Evolutionary conservation across 2,797 vertebrate species (phyloP), one percentile per base, ranked within the genome.

Genomic region (Clarias laeviceps): DNA sequence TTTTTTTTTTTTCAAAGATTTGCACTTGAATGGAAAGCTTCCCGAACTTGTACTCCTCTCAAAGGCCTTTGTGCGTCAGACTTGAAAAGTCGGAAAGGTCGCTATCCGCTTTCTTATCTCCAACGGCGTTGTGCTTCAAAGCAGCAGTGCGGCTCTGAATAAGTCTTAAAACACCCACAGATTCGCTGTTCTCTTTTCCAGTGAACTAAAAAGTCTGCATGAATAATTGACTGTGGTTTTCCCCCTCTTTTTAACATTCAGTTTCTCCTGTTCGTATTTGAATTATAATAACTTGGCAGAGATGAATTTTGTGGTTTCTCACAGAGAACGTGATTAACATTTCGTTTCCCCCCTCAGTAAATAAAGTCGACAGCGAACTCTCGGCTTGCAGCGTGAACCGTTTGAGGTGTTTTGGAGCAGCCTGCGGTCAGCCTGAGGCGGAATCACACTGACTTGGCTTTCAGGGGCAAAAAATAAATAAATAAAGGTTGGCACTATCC

Each of bases 41-140:
- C 32, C 5, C 24, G 66, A 56, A 72, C 29, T 40, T 57, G 61
- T 77, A 14, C 69, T 85, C 54, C 5, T 29, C 37, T 29, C n/a
- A 56, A 37, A 83, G 50, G 27, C 77, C 34, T 79, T 50, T 70
- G 54, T 62, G 9, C 34, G 4, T 45, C 74, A 73, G 82, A 79
- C 76, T 73, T 69, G 50, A 85, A 14, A 15, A 83, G 68, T 82
- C 62, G n/a, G 73, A 81, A 64, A 80, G 69, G 69, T 80, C 81
- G 59, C 59, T 73, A 37, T 84, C 20, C 73, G 66, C 80, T 40
- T 62, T 74, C 66, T 89, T 56, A 80, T 86, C 73, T 87, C 88
- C 37, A 32, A 83, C 69, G 45, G 54, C 32, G 82, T 40, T 77
- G 59, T 56, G 27, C 78, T 80, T 88, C 76, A 83, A 69, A 86